A percentile compares a stretch with the other conserved stretches of the same genome.
Conservation (phyloP, 2,797 vertebrate species). For the Pelodytes ibericus region DNA sequence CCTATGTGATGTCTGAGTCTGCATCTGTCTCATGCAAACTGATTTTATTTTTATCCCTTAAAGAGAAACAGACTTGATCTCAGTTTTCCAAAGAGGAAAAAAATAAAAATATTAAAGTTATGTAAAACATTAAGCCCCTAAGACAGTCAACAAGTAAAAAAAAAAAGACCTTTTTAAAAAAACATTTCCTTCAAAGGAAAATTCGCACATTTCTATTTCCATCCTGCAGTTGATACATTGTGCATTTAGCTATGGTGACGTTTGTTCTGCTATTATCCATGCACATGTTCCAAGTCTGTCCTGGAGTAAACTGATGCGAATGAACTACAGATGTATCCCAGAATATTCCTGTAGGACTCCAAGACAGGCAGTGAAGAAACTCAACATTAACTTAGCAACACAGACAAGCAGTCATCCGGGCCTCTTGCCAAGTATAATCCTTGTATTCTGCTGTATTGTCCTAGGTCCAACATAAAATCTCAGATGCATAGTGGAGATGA, state of each 20-base stretch:
- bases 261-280: constrained; percentile 3
- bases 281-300: constrained; percentile 28
- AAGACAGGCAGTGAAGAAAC: constrained; percentile 41
- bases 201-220: not conserved
- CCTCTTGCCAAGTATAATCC: constrained; percentile 45
- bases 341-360: constrained; percentile 48
- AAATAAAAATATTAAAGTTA: constrained; percentile 10
- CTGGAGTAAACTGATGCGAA: constrained; percentile 49
- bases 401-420: constrained; percentile 52
- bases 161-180: not conserved
- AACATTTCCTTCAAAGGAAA: not conserved
- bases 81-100: constrained; percentile 1
- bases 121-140: not conserved
- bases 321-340: constrained; percentile 52
- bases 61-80: constrained; percentile 17
- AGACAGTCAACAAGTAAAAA: constrained; percentile 10
- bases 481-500: constrained; percentile 43
- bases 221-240: constrained; percentile 1
- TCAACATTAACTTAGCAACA: constrained; percentile 37
- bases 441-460: constrained; percentile 47
- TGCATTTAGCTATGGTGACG: not conserved
- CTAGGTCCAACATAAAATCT: constrained; percentile 49
- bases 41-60: constrained; percentile 12
- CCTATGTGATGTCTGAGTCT: not conserved
- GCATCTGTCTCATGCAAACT: constrained; percentile 31